These are phyloP conservation scores for Lycocorax pyrrhopterus DNA, from an alignment of 2,113 vertebrate species.

Conservation along the genomic window DNA sequence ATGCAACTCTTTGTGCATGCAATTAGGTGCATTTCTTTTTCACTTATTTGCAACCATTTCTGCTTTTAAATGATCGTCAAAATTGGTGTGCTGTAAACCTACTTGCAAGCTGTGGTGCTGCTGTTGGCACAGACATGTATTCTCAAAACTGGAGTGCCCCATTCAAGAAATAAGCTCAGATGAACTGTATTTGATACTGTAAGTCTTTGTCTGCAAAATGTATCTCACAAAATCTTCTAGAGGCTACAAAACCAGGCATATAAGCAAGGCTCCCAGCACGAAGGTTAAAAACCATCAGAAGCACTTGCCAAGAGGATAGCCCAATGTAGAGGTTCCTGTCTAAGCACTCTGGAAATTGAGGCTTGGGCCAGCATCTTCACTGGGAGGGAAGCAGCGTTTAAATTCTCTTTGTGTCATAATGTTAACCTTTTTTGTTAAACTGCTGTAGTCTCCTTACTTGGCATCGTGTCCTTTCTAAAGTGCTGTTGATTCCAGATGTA, in stretches of 20 bases:
- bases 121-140: neutral
- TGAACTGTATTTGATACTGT: neutral
- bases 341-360: neutral
- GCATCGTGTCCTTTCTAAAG: neutral
- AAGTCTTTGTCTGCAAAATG: neutral
- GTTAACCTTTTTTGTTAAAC: neutral
- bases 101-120: neutral
- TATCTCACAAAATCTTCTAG: neutral
- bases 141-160: neutral
- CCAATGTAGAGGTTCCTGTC: neutral
- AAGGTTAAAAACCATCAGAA: neutral
- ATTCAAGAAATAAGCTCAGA: neutral
- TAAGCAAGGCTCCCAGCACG: neutral
- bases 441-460: neutral
- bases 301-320: neutral
- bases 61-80: neutral
- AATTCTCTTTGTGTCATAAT: neutral
- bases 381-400: neutral
- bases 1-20: neutral
- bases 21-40: neutral
- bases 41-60: neutral
- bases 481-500: neutral
- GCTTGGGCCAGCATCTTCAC: neutral
- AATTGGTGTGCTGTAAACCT: neutral
- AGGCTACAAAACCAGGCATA: neutral